phyloP scores from a whole-genome alignment of 2,797 vertebrate species.

The Astyanax mexicanus region DNA sequence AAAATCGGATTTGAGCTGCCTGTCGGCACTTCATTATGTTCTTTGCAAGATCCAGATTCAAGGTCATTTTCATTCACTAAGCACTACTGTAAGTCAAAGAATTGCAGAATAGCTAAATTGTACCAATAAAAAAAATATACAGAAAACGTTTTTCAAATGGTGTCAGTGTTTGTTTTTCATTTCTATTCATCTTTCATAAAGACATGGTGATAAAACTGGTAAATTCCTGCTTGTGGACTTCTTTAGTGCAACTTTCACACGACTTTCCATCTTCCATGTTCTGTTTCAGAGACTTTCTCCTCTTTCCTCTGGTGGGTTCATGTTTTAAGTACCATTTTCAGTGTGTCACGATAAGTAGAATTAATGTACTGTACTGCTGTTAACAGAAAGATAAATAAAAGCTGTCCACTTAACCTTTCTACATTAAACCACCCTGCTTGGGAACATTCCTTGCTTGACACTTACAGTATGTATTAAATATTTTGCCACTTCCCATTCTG shows the following conservation, averaged over 20 bases:
- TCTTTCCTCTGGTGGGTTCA: background rate
- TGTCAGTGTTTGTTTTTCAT: slow-evolving; percentile 22
- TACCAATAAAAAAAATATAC: background rate
- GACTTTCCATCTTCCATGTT: slow-evolving; percentile 7
- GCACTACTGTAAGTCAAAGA: slow-evolving; percentile 1
- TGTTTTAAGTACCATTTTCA: background rate
- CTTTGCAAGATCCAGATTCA: too few species aligned
- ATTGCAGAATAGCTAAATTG: background rate
- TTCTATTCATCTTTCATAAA: slow-evolving; percentile 11
- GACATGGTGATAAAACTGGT: slow-evolving; percentile 6
- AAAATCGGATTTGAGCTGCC: too few species aligned
- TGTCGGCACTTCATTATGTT: too few species aligned
- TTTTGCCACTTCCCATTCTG: background rate
- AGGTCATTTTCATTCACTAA: slow-evolving; percentile 18
- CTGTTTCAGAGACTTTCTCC: background rate
- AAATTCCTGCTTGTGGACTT: slow-evolving; percentile 8
- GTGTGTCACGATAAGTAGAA: background rate
- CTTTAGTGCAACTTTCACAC: slow-evolving; percentile 26
- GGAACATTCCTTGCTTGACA: slow-evolving; percentile 25
- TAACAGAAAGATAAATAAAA: background rate
- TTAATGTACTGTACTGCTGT: background rate
- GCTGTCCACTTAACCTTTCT: background rate
- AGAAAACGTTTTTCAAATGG: slow-evolving; percentile 1
- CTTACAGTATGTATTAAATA: background rate
- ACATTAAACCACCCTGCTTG: background rate